Evolutionary conservation across 2,888 invertebrate genomes (phyloP).

Genomic region (Patella ulyssiponensis): DNA sequence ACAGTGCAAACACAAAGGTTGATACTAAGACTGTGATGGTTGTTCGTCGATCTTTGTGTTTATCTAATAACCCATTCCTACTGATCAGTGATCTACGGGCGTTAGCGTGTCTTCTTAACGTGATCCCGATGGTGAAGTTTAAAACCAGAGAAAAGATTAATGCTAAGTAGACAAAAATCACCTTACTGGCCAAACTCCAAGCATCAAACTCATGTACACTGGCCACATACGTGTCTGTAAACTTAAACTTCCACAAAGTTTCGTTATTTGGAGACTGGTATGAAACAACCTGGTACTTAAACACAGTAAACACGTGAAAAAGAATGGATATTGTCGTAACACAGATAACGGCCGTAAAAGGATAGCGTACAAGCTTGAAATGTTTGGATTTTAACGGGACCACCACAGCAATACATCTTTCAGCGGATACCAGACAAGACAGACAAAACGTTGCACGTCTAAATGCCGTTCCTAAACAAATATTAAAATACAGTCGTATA

Average conservation of each 20-base stretch:
- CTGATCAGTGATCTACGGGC: neutral
- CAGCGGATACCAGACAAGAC: neutral
- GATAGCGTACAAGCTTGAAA: neutral
- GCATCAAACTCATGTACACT: neutral
- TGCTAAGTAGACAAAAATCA: slow-evolving; percentile 2
- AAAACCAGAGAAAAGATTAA: neutral
- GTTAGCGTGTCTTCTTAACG: neutral
- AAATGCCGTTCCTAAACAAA: neutral
- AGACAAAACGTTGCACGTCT: neutral
- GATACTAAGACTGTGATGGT: neutral
- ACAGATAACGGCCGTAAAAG: neutral
- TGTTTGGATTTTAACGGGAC: slow-evolving; percentile 6
- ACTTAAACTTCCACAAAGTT: neutral
- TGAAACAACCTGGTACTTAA: neutral
- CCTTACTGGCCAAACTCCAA: neutral
- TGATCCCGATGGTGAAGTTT: neutral
- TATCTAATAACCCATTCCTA: neutral
- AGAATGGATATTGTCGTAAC: neutral
- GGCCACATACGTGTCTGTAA: neutral
- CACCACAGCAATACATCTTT: neutral
- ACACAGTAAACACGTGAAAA: neutral
- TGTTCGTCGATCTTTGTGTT: neutral
- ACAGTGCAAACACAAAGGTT: neutral
- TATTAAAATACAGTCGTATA: neutral
- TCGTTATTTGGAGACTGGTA: neutral